These are phyloP conservation scores for Habrosyne pyritoides DNA, from an alignment of 2,888 invertebrate genomes.

Conservation along the genomic window DNA sequence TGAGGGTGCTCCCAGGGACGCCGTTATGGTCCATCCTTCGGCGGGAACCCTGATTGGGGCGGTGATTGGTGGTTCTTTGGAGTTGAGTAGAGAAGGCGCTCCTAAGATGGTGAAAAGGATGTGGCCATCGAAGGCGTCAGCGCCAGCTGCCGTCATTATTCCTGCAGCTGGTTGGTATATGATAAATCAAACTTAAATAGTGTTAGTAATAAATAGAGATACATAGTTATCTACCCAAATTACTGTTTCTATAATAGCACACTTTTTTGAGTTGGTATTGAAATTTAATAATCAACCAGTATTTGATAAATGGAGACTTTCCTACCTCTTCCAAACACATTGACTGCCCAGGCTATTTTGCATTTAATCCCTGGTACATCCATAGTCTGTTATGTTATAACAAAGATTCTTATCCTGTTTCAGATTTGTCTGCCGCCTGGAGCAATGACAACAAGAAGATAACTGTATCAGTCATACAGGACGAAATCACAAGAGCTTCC, in stretches of 20 bases:
- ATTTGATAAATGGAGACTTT: no score
- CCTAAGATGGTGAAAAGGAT: conserved; percentile 67
- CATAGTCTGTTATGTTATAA: no score
- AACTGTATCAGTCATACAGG: conserved; percentile 59
- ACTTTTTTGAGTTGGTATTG: no score
- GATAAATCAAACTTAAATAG: no score
- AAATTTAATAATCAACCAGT: no score
- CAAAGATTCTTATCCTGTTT: conserved; percentile 25
- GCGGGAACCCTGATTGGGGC: conserved; percentile 67
- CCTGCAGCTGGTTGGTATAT: conserved; percentile 66
- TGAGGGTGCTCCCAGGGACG: conserved; percentile 66
- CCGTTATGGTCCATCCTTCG: conserved; percentile 71
- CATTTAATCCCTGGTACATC: no score
- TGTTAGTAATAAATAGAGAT: no score
- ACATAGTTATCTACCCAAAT: no score
- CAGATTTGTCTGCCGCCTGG: conserved; percentile 67
- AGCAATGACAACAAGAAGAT: conserved; percentile 64
- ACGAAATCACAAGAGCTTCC: conserved; percentile 51
- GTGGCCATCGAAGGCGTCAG: conserved; percentile 76
- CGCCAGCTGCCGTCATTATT: conserved; percentile 71
- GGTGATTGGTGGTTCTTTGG: conserved; percentile 68
- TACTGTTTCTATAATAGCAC: no score
- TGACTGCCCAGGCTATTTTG: no score
- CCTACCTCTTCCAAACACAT: no score
- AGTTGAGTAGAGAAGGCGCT: conserved; percentile 63